phyloP scores from a whole-genome alignment of 2,888 invertebrate species.

The Mycalesis mineus region DNA sequence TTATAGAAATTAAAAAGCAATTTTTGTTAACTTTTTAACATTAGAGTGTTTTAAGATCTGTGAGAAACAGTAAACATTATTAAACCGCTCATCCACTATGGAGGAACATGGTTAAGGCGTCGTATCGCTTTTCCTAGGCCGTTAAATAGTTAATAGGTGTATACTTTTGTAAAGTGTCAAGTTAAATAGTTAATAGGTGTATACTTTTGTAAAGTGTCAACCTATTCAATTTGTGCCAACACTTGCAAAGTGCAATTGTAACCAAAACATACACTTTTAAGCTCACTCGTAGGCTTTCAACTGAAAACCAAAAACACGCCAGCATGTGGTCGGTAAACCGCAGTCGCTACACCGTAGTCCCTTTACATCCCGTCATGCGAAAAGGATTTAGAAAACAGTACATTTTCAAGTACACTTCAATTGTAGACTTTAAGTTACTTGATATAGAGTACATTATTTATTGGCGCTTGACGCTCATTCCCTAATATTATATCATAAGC shows the following conservation, averaged over 20 bases:
- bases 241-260: not conserved
- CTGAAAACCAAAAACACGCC: slow-evolving; percentile 18
- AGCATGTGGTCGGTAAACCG: slow-evolving; percentile 24
- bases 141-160: too few species aligned
- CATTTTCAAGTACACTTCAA: not conserved
- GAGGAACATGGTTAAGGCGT: too few species aligned
- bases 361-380: slow-evolving; percentile 23
- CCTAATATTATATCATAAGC: slow-evolving; percentile 28
- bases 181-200: too few species aligned
- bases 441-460: not conserved
- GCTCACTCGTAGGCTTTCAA: slow-evolving; percentile 14
- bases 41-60: too few species aligned
- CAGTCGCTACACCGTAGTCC: slow-evolving; percentile 22
- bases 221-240: too few species aligned
- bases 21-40: too few species aligned
- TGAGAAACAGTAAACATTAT: too few species aligned
- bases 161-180: too few species aligned
- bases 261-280: slow-evolving; percentile 4
- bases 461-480: not conserved
- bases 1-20: too few species aligned
- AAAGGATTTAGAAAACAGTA: slow-evolving; percentile 18
- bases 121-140: too few species aligned
- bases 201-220: too few species aligned
- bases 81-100: too few species aligned
- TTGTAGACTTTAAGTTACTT: not conserved